Evolutionary conservation across 2,113 vertebrate genomes (phyloP).

Genomic region (Hippolais icterina): DNA sequence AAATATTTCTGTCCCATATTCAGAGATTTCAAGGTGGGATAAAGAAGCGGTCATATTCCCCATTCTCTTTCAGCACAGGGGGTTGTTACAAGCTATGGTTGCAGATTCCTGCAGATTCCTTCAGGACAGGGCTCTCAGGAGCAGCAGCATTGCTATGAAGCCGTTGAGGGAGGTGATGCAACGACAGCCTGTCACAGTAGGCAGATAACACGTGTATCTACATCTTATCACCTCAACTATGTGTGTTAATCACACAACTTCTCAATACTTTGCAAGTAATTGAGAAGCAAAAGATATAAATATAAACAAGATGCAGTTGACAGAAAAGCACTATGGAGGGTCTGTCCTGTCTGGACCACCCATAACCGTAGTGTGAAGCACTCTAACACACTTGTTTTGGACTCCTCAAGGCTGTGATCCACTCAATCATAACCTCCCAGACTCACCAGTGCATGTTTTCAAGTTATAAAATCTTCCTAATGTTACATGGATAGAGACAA

Average conservation of each 20-base stretch:
- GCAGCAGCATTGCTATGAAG: background rate
- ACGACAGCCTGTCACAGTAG: background rate
- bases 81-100: rapidly evolving
- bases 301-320: background rate
- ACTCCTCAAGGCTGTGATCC: background rate
- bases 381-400: background rate
- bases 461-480: background rate
- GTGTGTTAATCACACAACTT: background rate
- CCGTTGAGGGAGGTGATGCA: background rate
- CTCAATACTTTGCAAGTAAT: background rate
- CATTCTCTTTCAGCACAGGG: background rate
- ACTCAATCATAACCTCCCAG: background rate
- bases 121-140: background rate
- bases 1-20: background rate
- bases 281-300: background rate
- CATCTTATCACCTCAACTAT: background rate
- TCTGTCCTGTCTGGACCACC: background rate
- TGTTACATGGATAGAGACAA: background rate
- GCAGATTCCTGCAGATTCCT: background rate
- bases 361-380: background rate
- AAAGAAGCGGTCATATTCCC: background rate
- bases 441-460: background rate
- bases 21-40: background rate
- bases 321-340: background rate
- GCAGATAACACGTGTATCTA: background rate